These are phyloP conservation scores for Corbicula japonica DNA, from an alignment of 2,888 invertebrate species.

Conservation along the genomic window DNA sequence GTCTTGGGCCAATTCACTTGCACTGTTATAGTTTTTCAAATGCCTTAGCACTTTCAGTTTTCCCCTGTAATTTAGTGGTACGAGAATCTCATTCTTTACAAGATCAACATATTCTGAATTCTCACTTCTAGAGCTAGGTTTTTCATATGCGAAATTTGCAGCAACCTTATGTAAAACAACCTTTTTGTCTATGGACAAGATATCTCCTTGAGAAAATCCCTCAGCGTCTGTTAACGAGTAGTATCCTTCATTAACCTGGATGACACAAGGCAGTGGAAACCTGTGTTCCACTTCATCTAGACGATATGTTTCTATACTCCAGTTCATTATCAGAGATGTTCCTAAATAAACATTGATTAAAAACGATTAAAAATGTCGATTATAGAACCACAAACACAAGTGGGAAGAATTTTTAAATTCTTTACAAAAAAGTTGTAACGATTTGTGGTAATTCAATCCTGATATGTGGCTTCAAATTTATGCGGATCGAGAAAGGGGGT, in stretches of 20 bases:
- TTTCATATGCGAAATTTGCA: conserved; percentile 29
- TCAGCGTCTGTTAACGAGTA: conserved; percentile 32
- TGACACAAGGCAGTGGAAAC: conserved; percentile 40
- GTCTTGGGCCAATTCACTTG: conserved; percentile 9
- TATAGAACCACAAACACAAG: too few relatives aligned
- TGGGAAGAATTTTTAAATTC: too few relatives aligned
- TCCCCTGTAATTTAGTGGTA: conserved; percentile 42
- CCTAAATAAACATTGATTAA: too few relatives aligned
- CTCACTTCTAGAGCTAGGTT: not conserved
- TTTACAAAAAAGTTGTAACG: too few relatives aligned
- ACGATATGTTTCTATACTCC: conserved; percentile 37
- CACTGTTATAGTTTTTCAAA: conserved; percentile 21
- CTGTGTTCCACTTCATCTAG: conserved; percentile 33
- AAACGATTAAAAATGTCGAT: too few relatives aligned
- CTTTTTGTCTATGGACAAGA: conserved; percentile 44
- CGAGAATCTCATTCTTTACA: conserved; percentile 30
- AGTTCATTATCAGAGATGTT: too few relatives aligned
- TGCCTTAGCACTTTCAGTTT: conserved; percentile 20
- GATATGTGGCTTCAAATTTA: too few relatives aligned
- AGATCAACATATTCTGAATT: conserved; percentile 6
- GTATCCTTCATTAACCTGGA: conserved; percentile 40
- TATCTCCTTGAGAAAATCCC: conserved; percentile 43
- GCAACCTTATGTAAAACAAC: conserved; percentile 41
- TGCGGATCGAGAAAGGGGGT: too few relatives aligned
- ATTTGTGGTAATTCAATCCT: too few relatives aligned